Evolutionary conservation across 2,797 vertebrate genomes (phyloP).

Genomic region (Lepilemur septentrionalis): DNA sequence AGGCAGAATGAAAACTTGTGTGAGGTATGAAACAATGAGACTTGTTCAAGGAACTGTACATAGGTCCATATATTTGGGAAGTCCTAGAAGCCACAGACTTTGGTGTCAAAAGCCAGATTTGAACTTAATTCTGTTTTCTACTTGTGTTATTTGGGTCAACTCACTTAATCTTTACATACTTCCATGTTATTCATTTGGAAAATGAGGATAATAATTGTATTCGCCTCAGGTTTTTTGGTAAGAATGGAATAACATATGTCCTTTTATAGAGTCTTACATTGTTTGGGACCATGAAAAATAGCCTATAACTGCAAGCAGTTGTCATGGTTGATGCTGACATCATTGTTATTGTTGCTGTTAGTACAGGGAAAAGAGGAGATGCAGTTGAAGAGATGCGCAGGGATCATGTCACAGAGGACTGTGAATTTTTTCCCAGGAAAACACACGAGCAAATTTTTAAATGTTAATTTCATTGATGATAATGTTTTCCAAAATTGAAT

Average conservation of each 20-base stretch:
- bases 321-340: background rate
- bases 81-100: background rate
- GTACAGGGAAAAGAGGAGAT: background rate
- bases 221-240: background rate
- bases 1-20: conserved; percentile 38
- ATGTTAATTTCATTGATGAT: background rate
- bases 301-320: background rate
- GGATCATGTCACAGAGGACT: background rate
- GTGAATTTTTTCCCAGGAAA: background rate
- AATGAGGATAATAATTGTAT: background rate
- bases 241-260: background rate
- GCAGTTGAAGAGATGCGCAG: background rate
- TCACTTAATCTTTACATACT: background rate
- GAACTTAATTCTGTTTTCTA: conserved; percentile 3
- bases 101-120: background rate
- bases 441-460: background rate
- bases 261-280: background rate
- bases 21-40: conserved; percentile 3
- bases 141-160: background rate
- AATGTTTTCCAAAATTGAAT: background rate
- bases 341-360: background rate
- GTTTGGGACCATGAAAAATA: background rate
- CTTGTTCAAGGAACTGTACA: conserved; percentile 34
- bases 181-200: background rate
- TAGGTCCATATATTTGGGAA: background rate